Evolutionary conservation across 2,113 vertebrate genomes (phyloP).

Genomic region (Regulus satrapa): DNA sequence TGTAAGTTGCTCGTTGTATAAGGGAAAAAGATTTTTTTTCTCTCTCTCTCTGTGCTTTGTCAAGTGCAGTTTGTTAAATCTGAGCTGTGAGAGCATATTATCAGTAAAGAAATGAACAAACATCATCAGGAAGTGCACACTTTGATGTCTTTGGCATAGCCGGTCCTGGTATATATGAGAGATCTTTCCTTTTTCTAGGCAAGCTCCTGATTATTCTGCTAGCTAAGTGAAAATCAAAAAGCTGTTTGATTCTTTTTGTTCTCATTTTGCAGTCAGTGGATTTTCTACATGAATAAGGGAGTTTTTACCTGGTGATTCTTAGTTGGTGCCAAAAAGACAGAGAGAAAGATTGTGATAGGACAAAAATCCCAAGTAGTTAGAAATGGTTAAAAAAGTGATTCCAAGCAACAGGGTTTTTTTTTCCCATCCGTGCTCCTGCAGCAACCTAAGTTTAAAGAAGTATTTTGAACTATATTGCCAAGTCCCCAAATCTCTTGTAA

Average conservation of each 20-base stretch:
- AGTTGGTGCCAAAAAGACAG: not conserved
- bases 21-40: not conserved
- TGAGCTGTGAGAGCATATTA: not conserved
- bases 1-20: not conserved
- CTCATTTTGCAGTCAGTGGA: not conserved
- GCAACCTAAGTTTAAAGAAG: not conserved
- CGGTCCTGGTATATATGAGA: not conserved
- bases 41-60: not conserved
- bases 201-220: not conserved
- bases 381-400: not conserved
- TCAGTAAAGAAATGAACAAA: not conserved
- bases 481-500: not conserved
- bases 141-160: not conserved
- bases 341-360: rapidly evolving
- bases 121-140: not conserved
- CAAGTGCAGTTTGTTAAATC: not conserved
- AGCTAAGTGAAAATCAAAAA: not conserved
- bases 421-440: not conserved
- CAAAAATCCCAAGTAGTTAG: not conserved
- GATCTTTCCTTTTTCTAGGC: not conserved
- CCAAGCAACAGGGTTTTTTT: not conserved
- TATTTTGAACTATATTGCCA: not conserved
- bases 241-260: not conserved
- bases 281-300: not conserved
- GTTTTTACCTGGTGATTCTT: not conserved